These are phyloP conservation scores for Dermatemys mawii DNA, from an alignment of 2,113 vertebrate genomes.

Conservation along the genomic window DNA sequence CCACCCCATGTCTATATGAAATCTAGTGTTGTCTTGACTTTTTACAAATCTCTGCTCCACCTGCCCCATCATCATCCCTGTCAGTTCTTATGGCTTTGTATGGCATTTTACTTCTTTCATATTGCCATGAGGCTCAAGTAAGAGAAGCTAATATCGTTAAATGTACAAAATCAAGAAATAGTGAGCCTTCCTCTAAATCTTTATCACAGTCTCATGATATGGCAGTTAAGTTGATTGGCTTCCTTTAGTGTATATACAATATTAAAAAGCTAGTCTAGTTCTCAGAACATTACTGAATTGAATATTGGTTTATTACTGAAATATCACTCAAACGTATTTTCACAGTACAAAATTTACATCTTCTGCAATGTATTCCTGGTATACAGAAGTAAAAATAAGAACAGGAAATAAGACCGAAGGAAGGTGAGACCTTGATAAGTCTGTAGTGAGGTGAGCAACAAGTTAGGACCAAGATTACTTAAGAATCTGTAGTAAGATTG, in stretches of 20 bases:
- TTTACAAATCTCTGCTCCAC: not conserved
- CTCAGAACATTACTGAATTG: too few relatives aligned
- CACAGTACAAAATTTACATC: not conserved
- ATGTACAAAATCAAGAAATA: not conserved
- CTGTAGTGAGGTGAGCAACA: not conserved
- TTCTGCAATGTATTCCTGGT: not conserved
- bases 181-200: not conserved
- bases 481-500: not conserved
- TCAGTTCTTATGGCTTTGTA: not conserved
- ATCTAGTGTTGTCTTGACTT: too few relatives aligned
- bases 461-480: not conserved
- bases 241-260: too few relatives aligned
- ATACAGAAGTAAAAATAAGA: not conserved
- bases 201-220: not conserved
- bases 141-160: not conserved
- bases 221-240: not conserved
- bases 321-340: not conserved
- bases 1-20: too few relatives aligned
- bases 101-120: not conserved
- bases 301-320: too few relatives aligned
- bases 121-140: not conserved
- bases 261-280: too few relatives aligned
- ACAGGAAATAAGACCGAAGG: not conserved
- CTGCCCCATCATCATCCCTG: not conserved
- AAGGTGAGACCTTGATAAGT: not conserved